Evolutionary conservation across 35 echinoderm and acorn worm genomes (phyloP).

Genomic region (Amphiura filiformis): DNA sequence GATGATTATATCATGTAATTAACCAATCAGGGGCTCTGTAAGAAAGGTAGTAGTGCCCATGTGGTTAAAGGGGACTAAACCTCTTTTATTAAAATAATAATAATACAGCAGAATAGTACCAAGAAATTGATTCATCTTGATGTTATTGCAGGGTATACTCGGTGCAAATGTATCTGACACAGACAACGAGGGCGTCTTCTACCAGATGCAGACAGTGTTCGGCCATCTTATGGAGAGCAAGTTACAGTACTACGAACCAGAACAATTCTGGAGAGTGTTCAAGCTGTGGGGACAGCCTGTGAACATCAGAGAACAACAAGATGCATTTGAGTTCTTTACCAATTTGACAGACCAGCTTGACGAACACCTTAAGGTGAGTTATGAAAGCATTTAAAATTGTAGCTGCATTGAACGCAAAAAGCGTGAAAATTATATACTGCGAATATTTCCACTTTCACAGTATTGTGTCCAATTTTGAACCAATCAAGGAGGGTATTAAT

Average conservation of each 20-base stretch:
- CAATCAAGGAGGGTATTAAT: too few relatives aligned
- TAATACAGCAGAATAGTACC: too few relatives aligned
- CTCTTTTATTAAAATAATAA: too few relatives aligned
- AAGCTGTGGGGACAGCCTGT: conserved; percentile 98
- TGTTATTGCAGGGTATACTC: conserved; percentile 39
- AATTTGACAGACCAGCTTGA: conserved; percentile 93
- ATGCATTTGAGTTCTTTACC: conserved; percentile 99
- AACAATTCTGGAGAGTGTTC: conserved; percentile 92
- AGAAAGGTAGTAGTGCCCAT: too few relatives aligned
- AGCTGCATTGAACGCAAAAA: not conserved
- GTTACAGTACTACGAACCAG: conserved; percentile 95
- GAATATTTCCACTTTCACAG: too few relatives aligned
- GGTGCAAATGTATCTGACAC: conserved; percentile 40
- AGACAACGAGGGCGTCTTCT: conserved; percentile 82
- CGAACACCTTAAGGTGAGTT: conserved; percentile 84
- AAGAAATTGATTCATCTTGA: too few relatives aligned
- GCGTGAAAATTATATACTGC: too few relatives aligned
- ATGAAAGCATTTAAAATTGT: not conserved
- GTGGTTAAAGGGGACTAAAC: too few relatives aligned
- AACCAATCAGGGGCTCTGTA: too few relatives aligned
- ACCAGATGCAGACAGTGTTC: conserved; percentile 90
- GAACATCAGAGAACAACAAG: conserved; percentile 97
- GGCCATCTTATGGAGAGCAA: conserved; percentile 93
- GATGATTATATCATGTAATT: too few relatives aligned
- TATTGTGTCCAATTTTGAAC: too few relatives aligned